phyloP scores from a whole-genome alignment of 1,140 invertebrate genomes.

The Trachymyrmex septentrionalis region DNA sequence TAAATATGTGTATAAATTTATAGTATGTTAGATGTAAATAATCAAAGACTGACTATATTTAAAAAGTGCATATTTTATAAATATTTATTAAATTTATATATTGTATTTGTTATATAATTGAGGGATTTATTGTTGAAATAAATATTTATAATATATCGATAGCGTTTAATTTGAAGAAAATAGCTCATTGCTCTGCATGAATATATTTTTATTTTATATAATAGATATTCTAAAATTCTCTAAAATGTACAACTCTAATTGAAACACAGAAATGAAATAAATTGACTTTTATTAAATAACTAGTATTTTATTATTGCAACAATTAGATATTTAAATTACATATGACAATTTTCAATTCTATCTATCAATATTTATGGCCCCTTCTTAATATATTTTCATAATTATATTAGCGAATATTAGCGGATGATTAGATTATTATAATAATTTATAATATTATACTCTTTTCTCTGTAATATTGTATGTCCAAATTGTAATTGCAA shows the following conservation, averaged over 20 bases:
- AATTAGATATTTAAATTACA: not conserved
- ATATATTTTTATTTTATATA: not conserved
- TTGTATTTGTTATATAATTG: constrained; percentile 49
- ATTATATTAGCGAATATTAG: not conserved
- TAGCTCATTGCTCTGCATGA: not conserved
- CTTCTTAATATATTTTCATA: constrained; percentile 3
- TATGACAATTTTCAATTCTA: constrained; percentile 1
- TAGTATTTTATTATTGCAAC: not conserved
- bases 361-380: not conserved
- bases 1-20: constrained; percentile 23
- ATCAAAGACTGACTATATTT: not conserved
- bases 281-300: not conserved
- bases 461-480: not conserved
- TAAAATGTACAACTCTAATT: not conserved
- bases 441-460: not conserved
- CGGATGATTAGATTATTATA: not conserved
- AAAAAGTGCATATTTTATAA: constrained; percentile 25
- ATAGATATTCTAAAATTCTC: not conserved
- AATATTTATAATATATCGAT: constrained; percentile 46
- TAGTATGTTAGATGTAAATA: constrained; percentile 33
- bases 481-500: not conserved
- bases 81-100: constrained; percentile 44
- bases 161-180: not conserved
- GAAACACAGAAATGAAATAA: not conserved
- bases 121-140: constrained; percentile 54